Evolutionary conservation across 2,113 vertebrate genomes (phyloP).

Genomic region (Leuciscus idus): DNA sequence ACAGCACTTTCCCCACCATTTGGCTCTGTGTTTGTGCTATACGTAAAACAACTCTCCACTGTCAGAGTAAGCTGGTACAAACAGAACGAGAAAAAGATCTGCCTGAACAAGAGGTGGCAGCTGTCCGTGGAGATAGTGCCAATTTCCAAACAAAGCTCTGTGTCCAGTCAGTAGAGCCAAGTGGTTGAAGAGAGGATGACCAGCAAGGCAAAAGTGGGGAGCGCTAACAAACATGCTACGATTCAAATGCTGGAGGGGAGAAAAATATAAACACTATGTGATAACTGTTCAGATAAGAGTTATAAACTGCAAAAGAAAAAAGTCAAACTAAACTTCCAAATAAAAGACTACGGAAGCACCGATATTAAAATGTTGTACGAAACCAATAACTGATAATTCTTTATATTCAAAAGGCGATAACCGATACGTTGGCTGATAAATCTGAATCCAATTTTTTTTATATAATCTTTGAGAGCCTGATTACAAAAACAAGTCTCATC

Average conservation of each 20-base stretch:
- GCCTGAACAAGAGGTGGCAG: constrained; percentile 47
- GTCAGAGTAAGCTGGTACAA: constrained; percentile 56
- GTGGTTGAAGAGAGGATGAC: constrained; percentile 37
- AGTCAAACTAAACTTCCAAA: background rate
- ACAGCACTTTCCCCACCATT: constrained; percentile 8
- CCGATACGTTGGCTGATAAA: too few relatives aligned
- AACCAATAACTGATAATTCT: too few relatives aligned
- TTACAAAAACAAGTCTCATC: too few relatives aligned
- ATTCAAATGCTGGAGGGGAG: constrained; percentile 17
- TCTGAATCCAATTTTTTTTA: too few relatives aligned
- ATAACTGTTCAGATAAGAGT: background rate
- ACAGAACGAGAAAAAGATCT: constrained; percentile 50
- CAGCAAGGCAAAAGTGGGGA: constrained; percentile 38
- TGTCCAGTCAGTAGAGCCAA: constrained; percentile 47
- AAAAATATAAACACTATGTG: constrained; percentile 17
- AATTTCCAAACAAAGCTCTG: constrained; percentile 55
- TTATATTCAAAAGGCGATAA: too few relatives aligned
- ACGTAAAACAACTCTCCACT: constrained; percentile 50
- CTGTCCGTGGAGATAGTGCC: constrained; percentile 53
- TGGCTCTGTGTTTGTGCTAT: background rate
- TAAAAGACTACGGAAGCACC: background rate
- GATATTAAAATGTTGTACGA: too few relatives aligned
- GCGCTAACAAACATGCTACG: constrained; percentile 10
- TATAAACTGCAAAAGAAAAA: background rate
- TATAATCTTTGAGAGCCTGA: too few relatives aligned